Percentiles rank a stretch among this genome's conserved stretches.
Evolutionary conservation across 2,888 invertebrate species (phyloP).

Genomic region (Lasius platythorax): DNA sequence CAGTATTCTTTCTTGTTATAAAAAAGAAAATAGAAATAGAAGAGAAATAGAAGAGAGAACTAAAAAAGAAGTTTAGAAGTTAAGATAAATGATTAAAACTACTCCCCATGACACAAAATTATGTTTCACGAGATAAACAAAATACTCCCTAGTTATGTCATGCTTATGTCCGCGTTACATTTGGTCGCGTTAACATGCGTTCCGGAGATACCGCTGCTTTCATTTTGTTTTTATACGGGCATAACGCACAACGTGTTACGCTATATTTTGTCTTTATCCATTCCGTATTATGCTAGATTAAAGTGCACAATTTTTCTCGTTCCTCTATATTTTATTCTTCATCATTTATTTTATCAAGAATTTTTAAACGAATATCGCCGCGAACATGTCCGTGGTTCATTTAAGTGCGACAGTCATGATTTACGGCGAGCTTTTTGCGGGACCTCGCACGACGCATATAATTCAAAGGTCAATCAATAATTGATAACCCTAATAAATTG

Average conservation of each 20-base stretch:
- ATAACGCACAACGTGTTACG: constrained; percentile 25
- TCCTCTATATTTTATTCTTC: constrained; percentile 27
- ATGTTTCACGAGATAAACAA: constrained; percentile 32
- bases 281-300: constrained; percentile 18
- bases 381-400: constrained; percentile 6
- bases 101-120: not conserved
- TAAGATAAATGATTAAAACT: constrained; percentile 10
- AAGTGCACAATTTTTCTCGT: constrained; percentile 40
- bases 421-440: constrained; percentile 43
- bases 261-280: not conserved
- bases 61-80: constrained; percentile 24
- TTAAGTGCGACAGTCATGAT: constrained; percentile 32
- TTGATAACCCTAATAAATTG: constrained; percentile 59
- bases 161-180: constrained; percentile 7
- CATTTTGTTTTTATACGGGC: constrained; percentile 8
- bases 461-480: constrained; percentile 49
- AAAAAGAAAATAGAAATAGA: not conserved
- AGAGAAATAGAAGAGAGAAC: not conserved
- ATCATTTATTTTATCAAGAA: constrained; percentile 53
- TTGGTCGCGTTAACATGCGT: constrained; percentile 31
- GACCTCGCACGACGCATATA: constrained; percentile 43
- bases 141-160: constrained; percentile 17
- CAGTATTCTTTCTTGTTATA: not conserved
- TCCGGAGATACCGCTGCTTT: constrained; percentile 15
- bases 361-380: constrained; percentile 26